These are phyloP conservation scores for Caenorhabditis zanzibari DNA, from an alignment of 2,888 invertebrate genomes.

Conservation along the genomic window DNA sequence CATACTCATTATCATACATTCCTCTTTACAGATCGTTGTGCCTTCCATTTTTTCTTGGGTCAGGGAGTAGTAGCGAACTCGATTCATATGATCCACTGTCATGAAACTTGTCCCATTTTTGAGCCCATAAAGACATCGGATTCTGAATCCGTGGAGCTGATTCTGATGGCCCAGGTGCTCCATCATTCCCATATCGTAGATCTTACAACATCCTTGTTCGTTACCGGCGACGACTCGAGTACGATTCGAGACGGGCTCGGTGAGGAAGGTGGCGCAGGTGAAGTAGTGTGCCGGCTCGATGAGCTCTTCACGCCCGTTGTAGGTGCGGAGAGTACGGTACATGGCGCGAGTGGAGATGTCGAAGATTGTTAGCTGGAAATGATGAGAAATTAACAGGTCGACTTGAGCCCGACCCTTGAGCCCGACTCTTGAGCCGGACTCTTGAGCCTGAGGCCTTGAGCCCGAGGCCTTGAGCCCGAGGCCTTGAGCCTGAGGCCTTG, in stretches of 20 bases:
- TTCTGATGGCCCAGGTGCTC: neutral
- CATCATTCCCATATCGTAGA: slow-evolving; percentile 31
- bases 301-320: slow-evolving; percentile 19
- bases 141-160: slow-evolving; percentile 61
- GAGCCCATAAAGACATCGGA: slow-evolving; percentile 54
- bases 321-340: slow-evolving; percentile 52
- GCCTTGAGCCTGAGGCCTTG: no score
- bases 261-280: slow-evolving; percentile 50
- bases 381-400: no score
- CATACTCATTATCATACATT: slow-evolving; percentile 46
- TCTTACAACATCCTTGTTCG: slow-evolving; percentile 56
- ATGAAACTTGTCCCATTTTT: slow-evolving; percentile 50
- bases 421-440: no score
- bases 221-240: slow-evolving; percentile 61
- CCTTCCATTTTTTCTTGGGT: slow-evolving; percentile 25
- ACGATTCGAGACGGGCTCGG: neutral
- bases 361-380: slow-evolving; percentile 56
- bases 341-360: slow-evolving; percentile 33
- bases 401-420: no score
- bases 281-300: slow-evolving; percentile 12
- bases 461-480: no score
- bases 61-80: slow-evolving; percentile 53
- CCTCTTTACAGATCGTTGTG: slow-evolving; percentile 60
- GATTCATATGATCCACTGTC: slow-evolving; percentile 61
- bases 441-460: no score